Evolutionary conservation across 2,113 vertebrate species (phyloP).

Genomic region (Sardina pilchardus): DNA sequence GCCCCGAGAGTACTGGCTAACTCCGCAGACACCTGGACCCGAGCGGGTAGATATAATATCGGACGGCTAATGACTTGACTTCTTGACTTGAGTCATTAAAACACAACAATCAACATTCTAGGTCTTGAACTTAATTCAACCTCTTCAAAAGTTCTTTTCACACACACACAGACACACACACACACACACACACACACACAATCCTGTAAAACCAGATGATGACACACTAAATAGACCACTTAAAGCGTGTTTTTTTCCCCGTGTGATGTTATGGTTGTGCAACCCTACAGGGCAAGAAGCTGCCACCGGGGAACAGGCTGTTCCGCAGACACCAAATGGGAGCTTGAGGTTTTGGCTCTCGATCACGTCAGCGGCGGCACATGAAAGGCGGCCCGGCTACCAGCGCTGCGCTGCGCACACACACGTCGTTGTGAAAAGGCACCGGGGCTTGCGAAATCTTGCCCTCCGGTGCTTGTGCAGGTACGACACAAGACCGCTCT

Average conservation of each 20-base stretch:
- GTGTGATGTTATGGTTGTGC: neutral
- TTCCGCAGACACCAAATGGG: conserved; percentile 30
- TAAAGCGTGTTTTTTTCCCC: neutral
- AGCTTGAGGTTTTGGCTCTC: conserved; percentile 31
- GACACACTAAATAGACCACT: conserved; percentile 19
- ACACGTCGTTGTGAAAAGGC: conserved; percentile 26
- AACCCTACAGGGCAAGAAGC: neutral
- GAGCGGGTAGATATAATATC: neutral
- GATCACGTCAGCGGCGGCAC: conserved; percentile 19
- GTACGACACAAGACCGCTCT: conserved; percentile 8
- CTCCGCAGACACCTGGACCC: neutral
- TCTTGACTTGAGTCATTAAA: no score
- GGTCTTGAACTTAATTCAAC: neutral
- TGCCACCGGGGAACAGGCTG: conserved; percentile 18
- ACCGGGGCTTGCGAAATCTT: conserved; percentile 41
- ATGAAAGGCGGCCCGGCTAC: conserved; percentile 36
- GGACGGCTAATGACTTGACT: no score
- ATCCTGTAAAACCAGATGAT: conserved; percentile 39
- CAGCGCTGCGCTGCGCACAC: conserved; percentile 25
- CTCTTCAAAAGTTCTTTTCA: neutral
- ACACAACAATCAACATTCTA: no score
- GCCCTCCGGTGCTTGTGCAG: conserved; percentile 20
- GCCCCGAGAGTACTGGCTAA: neutral
- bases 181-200: neutral
- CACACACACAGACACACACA: conserved; percentile 6